These are phyloP conservation scores for Hydrolagus affinis DNA, from an alignment of 2,113 vertebrate genomes.

Conservation along the genomic window DNA sequence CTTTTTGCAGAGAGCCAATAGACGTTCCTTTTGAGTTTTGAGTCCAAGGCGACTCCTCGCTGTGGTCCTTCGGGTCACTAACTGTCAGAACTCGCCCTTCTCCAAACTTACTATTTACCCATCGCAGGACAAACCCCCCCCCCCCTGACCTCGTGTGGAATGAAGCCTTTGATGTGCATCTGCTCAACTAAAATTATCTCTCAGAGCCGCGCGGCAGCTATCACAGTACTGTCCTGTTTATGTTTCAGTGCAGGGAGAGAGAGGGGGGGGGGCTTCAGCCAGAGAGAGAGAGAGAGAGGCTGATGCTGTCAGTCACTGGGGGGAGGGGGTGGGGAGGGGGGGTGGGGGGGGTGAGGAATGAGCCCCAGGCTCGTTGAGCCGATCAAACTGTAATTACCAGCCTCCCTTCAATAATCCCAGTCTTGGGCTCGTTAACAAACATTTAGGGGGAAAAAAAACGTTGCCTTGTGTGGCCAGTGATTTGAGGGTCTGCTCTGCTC, in stretches of 20 bases:
- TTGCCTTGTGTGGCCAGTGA: conserved; percentile 46
- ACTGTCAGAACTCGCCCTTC: neutral
- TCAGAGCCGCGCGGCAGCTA: neutral
- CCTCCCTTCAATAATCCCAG: conserved; percentile 61
- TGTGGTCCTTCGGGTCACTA: too few relatives aligned
- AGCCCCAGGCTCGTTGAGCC: neutral
- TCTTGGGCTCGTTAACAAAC: conserved; percentile 54
- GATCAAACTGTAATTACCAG: conserved; percentile 62
- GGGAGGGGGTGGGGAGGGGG: too few relatives aligned
- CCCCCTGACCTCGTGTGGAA: neutral
- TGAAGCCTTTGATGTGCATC: conserved; percentile 14
- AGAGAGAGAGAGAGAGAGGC: neutral
- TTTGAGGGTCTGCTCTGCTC: neutral
- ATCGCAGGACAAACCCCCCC: neutral
- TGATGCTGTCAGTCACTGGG: neutral
- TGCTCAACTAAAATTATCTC: neutral
- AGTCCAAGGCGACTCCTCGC: too few relatives aligned
- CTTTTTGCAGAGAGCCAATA: too few relatives aligned
- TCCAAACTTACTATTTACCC: neutral
- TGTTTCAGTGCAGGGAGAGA: neutral
- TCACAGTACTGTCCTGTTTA: conserved; percentile 1
- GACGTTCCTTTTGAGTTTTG: too few relatives aligned
- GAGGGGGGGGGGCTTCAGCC: neutral
- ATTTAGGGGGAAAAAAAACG: conserved; percentile 47
- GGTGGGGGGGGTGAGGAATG: neutral